Percentiles rank a stretch among this genome's conserved stretches.
Evolutionary conservation across 2,113 vertebrate genomes (phyloP).

Genomic region (Actenoides hombroni): DNA sequence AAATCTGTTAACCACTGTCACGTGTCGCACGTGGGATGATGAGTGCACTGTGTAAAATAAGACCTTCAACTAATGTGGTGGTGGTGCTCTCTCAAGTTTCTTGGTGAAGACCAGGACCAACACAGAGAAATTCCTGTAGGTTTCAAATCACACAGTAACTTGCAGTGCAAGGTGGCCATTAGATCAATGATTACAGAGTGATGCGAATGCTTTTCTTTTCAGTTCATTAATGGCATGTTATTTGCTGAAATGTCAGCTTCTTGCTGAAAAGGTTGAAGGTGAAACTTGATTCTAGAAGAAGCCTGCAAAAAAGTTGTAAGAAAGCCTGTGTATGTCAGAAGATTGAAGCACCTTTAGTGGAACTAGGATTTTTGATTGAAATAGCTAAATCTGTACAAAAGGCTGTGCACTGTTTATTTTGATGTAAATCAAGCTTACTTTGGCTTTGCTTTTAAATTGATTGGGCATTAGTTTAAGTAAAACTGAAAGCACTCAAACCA

Average conservation of each 20-base stretch:
- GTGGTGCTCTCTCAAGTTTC: not conserved
- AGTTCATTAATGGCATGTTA: not conserved
- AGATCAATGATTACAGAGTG: not conserved
- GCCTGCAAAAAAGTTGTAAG: not conserved
- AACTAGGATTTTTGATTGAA: not conserved
- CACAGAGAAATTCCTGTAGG: not conserved
- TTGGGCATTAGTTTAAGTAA: constrained; percentile 10
- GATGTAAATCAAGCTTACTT: not conserved
- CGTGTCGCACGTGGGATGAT: not conserved
- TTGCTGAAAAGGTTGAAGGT: not conserved
- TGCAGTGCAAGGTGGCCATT: not conserved
- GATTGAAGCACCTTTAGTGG: not conserved
- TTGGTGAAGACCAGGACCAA: not conserved
- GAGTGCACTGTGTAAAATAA: not conserved
- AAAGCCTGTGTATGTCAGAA: not conserved
- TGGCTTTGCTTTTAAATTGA: not conserved
- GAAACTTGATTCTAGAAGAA: not conserved
- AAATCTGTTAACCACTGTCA: not conserved
- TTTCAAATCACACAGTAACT: not conserved
- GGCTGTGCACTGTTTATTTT: not conserved
- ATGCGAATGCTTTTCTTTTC: not conserved
- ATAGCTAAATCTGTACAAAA: not conserved
- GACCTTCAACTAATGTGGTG: not conserved
- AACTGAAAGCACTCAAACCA: constrained; percentile 16
- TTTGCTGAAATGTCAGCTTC: not conserved